A percentile compares a stretch with the other conserved stretches of the same genome.
Conservation (phyloP, 2,888 invertebrate species). For the Drosophila robusta region DNA sequence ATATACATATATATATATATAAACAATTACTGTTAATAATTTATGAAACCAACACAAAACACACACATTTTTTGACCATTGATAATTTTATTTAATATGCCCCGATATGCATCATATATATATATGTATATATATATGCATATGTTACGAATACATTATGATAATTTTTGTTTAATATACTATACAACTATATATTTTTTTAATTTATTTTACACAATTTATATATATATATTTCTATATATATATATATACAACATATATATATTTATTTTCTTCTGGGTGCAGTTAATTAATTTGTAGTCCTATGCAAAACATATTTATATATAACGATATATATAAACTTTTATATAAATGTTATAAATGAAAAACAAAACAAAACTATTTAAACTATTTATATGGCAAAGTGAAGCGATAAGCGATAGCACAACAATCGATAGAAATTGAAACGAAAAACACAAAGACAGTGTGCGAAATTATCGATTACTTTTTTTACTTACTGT, state of each 20-base stretch:
- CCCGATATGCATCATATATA: slow-evolving; percentile 12
- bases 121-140: slow-evolving; percentile 6
- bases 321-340: slow-evolving; percentile 21
- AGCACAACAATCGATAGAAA: slow-evolving; percentile 7
- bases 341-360: slow-evolving; percentile 15
- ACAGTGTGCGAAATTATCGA: slow-evolving; percentile 5
- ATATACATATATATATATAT: slow-evolving; percentile 47
- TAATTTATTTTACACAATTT: slow-evolving; percentile 54
- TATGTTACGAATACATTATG: slow-evolving; percentile 17
- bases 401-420: slow-evolving; percentile 10
- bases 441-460: neutral
- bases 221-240: slow-evolving; percentile 9
- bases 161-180: slow-evolving; percentile 37
- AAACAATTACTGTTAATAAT: slow-evolving; percentile 72
- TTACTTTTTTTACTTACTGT: slow-evolving; percentile 2
- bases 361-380: slow-evolving; percentile 18
- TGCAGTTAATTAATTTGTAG: slow-evolving; percentile 65
- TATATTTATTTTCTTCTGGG: slow-evolving; percentile 56
- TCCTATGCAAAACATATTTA: slow-evolving; percentile 2
- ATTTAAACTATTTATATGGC: slow-evolving; percentile 51
- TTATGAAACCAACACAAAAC: slow-evolving; percentile 59
- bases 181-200: slow-evolving; percentile 15
- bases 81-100: slow-evolving; percentile 60
- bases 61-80: slow-evolving; percentile 65
- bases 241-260: slow-evolving; percentile 2